Evolutionary conservation across 1,140 invertebrate species (phyloP).

Genomic region (Aphaenogaster floridana): DNA sequence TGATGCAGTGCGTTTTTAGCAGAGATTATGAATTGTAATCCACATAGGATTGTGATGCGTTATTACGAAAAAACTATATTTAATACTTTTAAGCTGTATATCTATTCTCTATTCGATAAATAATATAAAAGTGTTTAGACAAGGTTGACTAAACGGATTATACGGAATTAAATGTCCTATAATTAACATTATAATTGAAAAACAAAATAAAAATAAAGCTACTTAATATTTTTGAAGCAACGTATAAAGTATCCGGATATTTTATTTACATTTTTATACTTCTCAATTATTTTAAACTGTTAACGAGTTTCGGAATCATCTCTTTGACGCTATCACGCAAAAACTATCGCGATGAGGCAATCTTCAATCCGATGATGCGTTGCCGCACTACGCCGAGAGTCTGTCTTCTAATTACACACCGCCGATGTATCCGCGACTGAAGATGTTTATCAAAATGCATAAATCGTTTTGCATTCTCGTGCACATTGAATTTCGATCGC

Average conservation of each 20-base stretch:
- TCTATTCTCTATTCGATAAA: neutral
- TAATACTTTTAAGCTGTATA: neutral
- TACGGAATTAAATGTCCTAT: neutral
- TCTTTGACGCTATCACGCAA: neutral
- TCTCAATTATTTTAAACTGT: neutral
- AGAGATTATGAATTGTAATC: neutral
- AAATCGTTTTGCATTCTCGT: constrained; percentile 9
- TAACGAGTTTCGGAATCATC: neutral
- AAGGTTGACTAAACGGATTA: neutral
- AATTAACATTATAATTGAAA: neutral
- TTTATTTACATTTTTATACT: constrained; percentile 12
- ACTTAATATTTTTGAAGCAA: neutral
- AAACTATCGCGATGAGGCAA: constrained; percentile 15
- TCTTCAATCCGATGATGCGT: constrained; percentile 26
- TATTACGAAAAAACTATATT: neutral
- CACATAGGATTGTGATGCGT: neutral
- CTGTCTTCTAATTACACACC: constrained; percentile 26
- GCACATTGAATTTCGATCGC: constrained; percentile 3
- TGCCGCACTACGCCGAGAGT: constrained; percentile 2
- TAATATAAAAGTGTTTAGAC: neutral
- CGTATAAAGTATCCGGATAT: neutral
- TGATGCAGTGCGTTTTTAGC: neutral
- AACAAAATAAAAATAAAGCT: neutral
- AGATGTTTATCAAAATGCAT: constrained; percentile 45
- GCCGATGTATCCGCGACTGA: neutral